phyloP scores from a whole-genome alignment of 2,797 vertebrate species.

The Varecia variegata region DNA sequence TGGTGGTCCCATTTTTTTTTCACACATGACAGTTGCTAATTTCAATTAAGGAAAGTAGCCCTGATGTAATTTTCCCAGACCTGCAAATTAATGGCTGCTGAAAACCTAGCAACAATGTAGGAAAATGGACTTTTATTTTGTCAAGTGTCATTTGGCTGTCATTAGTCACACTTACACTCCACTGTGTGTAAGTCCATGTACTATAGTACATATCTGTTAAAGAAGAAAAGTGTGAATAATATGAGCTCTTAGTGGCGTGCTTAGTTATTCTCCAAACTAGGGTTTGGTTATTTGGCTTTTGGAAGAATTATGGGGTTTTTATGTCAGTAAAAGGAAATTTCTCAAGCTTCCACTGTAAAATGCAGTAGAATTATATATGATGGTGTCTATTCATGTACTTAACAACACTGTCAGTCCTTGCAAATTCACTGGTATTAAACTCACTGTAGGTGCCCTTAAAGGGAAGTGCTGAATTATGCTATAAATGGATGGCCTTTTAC shows the following conservation, averaged over 20 bases:
- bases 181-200: background rate
- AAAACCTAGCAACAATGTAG: background rate
- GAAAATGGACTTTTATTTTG: constrained; percentile 49
- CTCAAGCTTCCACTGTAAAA: background rate
- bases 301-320: constrained; percentile 53
- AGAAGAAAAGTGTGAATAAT: background rate
- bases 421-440: background rate
- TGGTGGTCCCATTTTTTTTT: background rate
- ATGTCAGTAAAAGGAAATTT: constrained; percentile 21
- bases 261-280: background rate
- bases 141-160: constrained; percentile 17
- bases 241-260: background rate
- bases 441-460: background rate
- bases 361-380: background rate
- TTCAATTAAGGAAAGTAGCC: constrained; percentile 5
- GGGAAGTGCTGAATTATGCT: background rate
- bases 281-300: constrained; percentile 20
- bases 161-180: background rate
- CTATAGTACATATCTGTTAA: background rate
- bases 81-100: background rate
- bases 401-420: background rate
- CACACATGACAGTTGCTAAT: background rate
- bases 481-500: background rate
- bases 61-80: background rate
- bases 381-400: background rate